Conservation (phyloP, 2,797 vertebrate species). For the Lutjanus argentimaculatus region DNA sequence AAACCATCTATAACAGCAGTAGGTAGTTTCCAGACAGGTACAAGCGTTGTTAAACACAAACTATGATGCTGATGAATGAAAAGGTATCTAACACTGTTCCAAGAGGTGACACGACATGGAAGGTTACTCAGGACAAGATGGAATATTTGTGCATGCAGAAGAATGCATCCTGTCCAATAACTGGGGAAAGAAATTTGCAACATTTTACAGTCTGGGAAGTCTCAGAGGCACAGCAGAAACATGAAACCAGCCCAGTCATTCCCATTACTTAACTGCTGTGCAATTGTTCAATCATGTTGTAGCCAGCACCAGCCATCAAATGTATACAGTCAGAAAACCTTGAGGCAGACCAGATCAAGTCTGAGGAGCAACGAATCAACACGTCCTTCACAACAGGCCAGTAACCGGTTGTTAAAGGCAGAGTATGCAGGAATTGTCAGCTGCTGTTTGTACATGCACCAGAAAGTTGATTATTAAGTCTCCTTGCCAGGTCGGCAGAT, state of each 20-base stretch:
- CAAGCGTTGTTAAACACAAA: neutral
- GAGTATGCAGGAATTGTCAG: too few relatives aligned
- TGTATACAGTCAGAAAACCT: neutral
- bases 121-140: neutral
- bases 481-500: too few relatives aligned
- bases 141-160: conserved; percentile 3
- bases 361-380: conserved; percentile 14
- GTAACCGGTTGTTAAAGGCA: neutral
- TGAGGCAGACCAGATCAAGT: neutral
- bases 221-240: conserved; percentile 12
- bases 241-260: neutral
- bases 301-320: conserved; percentile 15
- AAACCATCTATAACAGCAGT: neutral
- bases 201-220: neutral
- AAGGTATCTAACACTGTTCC: neutral
- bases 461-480: too few relatives aligned
- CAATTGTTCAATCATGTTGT: neutral
- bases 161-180: neutral
- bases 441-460: too few relatives aligned
- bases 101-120: neutral
- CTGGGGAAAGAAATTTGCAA: neutral
- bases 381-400: conserved; percentile 9
- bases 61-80: conserved; percentile 13
- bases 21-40: conserved; percentile 3
- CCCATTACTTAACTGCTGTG: neutral